phyloP scores from a whole-genome alignment of 2,113 vertebrate genomes.

The Origma solitaria region DNA sequence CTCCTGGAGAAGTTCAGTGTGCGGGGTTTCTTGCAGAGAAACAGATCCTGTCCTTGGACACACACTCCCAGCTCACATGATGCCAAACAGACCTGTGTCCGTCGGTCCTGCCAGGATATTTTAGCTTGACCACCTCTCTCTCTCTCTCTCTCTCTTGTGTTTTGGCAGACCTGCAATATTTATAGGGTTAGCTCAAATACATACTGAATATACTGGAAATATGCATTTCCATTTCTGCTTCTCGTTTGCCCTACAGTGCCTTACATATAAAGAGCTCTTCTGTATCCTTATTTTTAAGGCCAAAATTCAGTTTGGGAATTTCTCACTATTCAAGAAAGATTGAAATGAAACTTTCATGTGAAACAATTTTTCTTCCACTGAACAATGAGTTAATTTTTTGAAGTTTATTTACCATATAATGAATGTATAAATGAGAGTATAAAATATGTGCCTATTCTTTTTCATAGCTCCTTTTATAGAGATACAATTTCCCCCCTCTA shows the following conservation, averaged over 20 bases:
- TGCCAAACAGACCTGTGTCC: neutral
- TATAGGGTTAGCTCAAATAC: neutral
- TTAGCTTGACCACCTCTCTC: neutral
- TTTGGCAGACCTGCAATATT: neutral
- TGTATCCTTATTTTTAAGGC: neutral
- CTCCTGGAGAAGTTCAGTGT: neutral
- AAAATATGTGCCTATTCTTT: neutral
- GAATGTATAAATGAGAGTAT: neutral
- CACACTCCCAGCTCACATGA: rapidly evolving
- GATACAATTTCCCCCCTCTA: neutral
- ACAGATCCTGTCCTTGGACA: neutral
- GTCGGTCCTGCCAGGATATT: neutral
- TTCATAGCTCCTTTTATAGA: neutral
- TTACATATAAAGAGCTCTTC: neutral
- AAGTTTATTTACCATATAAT: neutral
- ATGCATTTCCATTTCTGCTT: neutral
- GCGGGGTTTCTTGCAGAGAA: neutral
- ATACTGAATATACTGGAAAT: neutral
- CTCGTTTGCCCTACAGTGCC: neutral
- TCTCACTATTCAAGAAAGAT: neutral
- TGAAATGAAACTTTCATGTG: neutral
- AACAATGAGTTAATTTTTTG: neutral
- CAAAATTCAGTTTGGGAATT: neutral
- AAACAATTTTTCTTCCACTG: neutral
- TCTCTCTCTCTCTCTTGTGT: rapidly evolving